phyloP scores from a whole-genome alignment of 2,113 vertebrate species.

The Grus americana region DNA sequence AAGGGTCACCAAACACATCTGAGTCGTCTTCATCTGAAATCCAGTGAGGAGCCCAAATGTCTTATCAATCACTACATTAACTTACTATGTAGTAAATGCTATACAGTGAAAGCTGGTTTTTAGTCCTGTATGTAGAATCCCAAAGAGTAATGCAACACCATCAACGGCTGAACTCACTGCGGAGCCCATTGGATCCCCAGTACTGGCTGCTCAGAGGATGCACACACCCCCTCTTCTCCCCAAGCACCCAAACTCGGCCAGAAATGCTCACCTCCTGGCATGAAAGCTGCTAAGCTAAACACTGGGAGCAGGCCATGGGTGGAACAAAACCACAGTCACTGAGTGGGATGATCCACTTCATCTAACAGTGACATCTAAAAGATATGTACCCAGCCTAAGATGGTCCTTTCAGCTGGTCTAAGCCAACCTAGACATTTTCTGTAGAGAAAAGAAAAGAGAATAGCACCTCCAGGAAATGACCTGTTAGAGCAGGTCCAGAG shows the following conservation, averaged over 20 bases:
- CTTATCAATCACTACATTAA: background rate
- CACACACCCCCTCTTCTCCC: background rate
- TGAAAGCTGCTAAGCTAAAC: background rate
- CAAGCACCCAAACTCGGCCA: background rate
- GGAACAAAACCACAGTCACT: background rate
- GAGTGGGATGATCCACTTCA: background rate
- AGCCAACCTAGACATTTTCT: background rate
- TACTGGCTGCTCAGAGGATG: background rate
- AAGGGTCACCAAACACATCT: background rate
- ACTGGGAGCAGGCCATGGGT: accelerated
- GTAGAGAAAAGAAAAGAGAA: background rate
- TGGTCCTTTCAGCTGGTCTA: background rate
- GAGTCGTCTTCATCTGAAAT: background rate
- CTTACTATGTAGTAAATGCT: background rate
- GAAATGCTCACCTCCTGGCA: background rate
- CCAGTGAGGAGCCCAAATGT: background rate
- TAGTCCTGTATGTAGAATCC: background rate
- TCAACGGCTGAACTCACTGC: background rate
- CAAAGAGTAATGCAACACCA: background rate
- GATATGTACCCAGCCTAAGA: background rate
- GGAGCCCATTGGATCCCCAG: background rate
- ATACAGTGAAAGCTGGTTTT: background rate
- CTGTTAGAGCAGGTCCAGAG: background rate
- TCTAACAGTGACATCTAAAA: background rate
- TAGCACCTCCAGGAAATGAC: background rate